Base-by-base conservation (phyloP, 2,797 vertebrate species). In the Botia kubotai region DNA sequence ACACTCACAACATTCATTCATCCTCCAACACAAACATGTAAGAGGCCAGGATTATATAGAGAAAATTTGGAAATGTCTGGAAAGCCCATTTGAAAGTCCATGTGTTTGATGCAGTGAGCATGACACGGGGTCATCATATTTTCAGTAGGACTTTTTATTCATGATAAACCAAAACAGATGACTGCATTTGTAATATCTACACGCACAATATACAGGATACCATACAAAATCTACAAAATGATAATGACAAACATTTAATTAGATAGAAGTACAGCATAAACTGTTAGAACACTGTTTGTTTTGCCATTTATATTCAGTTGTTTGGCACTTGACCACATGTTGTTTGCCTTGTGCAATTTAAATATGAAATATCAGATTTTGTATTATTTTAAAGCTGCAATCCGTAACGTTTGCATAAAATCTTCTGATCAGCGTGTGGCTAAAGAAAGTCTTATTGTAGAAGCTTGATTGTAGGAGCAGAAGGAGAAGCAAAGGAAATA, bases 191-290 rank as follows among this genome's bases (percentile, higher is more conserved):
- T 92, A 94, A 90, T 92, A 91, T 87, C 95, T 94, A 95, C 93
- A 93, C 86, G 95, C 93, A 95, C 93, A 93, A 90, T 91, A 91
- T 93, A 92, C 90, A 92, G 88, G 91, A 91, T 94, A 94, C 92
- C 91, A 95, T 96, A 95, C 93, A 96, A 96, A 96, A 96, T 91
- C 93, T 95, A 94, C 94, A 95, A 94, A 95, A 93, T 92, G 86
- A 92, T 92, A 92, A 91, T 90, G 90, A 93, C 90, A 93, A 93
- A 89, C 86, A 90, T 90, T 94, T 94, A 95, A 92, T 94, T 95
- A 90, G 88, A 93, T 92, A 88, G 86, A 84, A 89, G 92, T 93
- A 95, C 93, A 94, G 93, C 94, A 94, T 92, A 94, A 93, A 94
- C 89, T 90, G 89, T 92, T 93, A 93, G 92, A 96, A 95, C 94